Percentiles rank a stretch among this genome's conserved stretches.
phyloP scores from a whole-genome alignment of 1,140 invertebrate species.

The Lordiphosa clarofinis region DNA sequence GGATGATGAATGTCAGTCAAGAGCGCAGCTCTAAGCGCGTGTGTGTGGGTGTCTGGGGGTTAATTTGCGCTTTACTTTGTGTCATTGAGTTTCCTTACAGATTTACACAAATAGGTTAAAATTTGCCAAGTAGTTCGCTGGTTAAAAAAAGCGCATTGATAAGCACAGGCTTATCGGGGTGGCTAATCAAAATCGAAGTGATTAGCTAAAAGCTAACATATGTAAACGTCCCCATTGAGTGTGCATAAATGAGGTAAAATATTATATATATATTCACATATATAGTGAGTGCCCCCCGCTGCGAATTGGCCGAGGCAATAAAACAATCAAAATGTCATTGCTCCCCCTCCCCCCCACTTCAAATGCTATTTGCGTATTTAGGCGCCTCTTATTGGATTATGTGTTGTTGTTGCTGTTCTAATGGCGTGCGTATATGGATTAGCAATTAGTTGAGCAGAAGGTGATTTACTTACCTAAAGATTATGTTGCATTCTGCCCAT shows the following conservation, averaged over 20 bases:
- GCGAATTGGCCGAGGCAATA: constrained; percentile 59
- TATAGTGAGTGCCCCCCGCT: constrained; percentile 5
- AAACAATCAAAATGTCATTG: constrained; percentile 59
- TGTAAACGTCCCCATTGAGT: constrained; percentile 14
- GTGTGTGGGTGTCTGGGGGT: constrained; percentile 26
- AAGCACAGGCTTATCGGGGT: constrained; percentile 48
- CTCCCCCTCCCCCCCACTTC: constrained; percentile 5
- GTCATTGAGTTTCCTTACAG: constrained; percentile 47
- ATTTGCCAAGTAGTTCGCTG: constrained; percentile 10
- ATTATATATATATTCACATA: constrained; percentile 5
- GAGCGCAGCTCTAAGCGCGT: constrained; percentile 22
- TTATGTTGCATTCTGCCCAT: constrained; percentile 44
- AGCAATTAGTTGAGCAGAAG: constrained; percentile 46
- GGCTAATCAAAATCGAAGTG: constrained; percentile 65
- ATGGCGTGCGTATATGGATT: constrained; percentile 60
- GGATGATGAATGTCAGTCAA: constrained; percentile 44
- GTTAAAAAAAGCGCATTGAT: no score
- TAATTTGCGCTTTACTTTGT: constrained; percentile 62
- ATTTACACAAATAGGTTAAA: constrained; percentile 20
- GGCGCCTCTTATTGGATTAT: constrained; percentile 68
- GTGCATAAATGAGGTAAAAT: constrained; percentile 20
- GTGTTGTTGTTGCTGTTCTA: constrained; percentile 6
- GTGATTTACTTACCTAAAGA: constrained; percentile 23
- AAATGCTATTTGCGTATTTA: constrained; percentile 14
- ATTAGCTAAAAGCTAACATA: constrained; percentile 43